Percentiles rank a stretch among this genome's conserved stretches.
Evolutionary conservation across 2,888 invertebrate genomes (phyloP).

Genomic region (Eustalomyia histrio): DNA sequence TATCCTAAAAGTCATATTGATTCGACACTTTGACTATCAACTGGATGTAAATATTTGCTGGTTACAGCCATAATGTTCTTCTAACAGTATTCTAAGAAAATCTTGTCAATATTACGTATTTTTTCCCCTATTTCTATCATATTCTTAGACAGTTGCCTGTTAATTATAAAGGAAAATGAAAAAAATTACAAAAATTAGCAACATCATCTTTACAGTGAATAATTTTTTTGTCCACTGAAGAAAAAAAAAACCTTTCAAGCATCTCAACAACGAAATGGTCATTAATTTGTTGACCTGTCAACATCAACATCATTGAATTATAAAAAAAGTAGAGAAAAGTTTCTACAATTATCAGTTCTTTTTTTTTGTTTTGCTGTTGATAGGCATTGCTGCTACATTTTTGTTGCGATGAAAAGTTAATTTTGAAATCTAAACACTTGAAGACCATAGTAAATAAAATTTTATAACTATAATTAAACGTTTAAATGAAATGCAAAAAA

Average conservation of each 20-base stretch:
- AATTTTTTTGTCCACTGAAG: not conserved
- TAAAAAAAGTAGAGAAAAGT: slow-evolving; percentile 14
- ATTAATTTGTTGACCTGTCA: slow-evolving; percentile 35
- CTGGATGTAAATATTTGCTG: too few relatives aligned
- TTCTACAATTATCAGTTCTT: not conserved
- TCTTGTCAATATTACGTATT: too few relatives aligned
- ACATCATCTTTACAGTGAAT: slow-evolving; percentile 25
- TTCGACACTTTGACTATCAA: too few relatives aligned
- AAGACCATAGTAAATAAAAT: not conserved
- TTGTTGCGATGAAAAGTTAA: slow-evolving; percentile 13
- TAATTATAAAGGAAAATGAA: not conserved
- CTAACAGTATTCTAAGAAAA: too few relatives aligned
- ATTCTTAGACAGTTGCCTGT: not conserved
- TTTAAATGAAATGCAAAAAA: slow-evolving; percentile 4
- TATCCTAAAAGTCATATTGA: too few relatives aligned
- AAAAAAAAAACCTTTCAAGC: not conserved
- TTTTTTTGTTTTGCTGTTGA: not conserved
- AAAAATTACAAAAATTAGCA: slow-evolving; percentile 12
- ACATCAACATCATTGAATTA: slow-evolving; percentile 21
- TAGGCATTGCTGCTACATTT: not conserved
- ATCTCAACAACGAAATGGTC: not conserved
- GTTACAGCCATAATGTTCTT: too few relatives aligned
- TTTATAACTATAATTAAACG: not conserved
- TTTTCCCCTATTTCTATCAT: too few relatives aligned
- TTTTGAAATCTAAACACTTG: slow-evolving; percentile 3